These are phyloP conservation scores for Varanus komodoensis DNA, from an alignment of 2,113 vertebrate species.

Conservation along the genomic window DNA sequence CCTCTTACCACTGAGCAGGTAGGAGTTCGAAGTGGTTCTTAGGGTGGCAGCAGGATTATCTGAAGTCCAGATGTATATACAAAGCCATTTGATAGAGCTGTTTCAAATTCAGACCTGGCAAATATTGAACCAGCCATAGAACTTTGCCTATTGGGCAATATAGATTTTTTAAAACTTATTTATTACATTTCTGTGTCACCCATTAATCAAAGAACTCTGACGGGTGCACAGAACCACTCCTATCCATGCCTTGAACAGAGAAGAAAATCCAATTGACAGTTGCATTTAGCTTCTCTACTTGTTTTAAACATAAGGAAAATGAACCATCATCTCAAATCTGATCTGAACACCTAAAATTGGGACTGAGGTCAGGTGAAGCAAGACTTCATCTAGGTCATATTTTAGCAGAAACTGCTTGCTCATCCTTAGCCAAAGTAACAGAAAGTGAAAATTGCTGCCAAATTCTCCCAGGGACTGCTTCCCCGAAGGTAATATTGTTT, in stretches of 20 bases:
- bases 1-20: not conserved
- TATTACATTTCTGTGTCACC: too few relatives aligned
- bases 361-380: not conserved
- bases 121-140: too few relatives aligned
- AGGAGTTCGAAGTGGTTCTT: not conserved
- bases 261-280: not conserved
- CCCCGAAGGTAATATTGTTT: not conserved
- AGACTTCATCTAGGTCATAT: not conserved
- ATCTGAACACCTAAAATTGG: not conserved
- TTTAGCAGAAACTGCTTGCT: conserved; percentile 33
- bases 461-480: not conserved
- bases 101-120: not conserved
- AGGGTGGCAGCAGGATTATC: not conserved
- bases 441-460: conserved; percentile 14
- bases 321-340: not conserved
- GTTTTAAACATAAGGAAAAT: not conserved
- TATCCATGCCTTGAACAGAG: not conserved
- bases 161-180: too few relatives aligned
- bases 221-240: too few relatives aligned
- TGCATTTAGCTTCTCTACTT: not conserved
- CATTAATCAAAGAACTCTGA: too few relatives aligned
- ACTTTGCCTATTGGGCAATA: too few relatives aligned
- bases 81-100: not conserved
- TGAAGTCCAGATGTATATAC: not conserved
- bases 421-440: conserved; percentile 5